Conservation (phyloP, 64 coral and sea anemone genomes). For the Actinia equina region DNA sequence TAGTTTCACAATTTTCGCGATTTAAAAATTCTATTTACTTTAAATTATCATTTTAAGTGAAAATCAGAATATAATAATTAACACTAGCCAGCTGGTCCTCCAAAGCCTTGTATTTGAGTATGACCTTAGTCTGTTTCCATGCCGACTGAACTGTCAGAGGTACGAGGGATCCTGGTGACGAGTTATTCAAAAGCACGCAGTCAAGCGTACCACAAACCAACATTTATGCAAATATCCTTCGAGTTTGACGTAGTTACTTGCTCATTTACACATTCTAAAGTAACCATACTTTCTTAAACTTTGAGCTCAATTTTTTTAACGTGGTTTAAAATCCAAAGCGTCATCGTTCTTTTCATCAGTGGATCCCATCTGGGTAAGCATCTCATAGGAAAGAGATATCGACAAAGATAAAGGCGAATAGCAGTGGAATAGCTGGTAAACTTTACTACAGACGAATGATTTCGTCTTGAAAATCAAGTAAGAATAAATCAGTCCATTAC, state of each 20-base stretch:
- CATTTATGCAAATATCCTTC: neutral
- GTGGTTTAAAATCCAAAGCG: neutral
- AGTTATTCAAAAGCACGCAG: neutral
- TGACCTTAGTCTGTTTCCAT: too few species aligned
- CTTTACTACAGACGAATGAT: conserved; percentile 1
- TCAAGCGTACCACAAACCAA: neutral
- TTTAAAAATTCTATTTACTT: too few species aligned
- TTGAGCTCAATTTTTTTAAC: neutral
- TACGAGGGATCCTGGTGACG: too few species aligned
- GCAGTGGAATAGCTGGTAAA: neutral
- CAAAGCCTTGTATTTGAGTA: too few species aligned
- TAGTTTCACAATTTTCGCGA: too few species aligned
- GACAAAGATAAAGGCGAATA: neutral
- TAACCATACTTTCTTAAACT: neutral
- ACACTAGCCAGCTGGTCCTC: too few species aligned
- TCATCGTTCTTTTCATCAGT: neutral
- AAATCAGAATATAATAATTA: too few species aligned
- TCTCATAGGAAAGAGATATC: neutral
- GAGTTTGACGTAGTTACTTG: neutral
- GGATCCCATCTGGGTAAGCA: neutral
- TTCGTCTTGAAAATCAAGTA: neutral
- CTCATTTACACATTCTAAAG: neutral
- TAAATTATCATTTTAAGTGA: too few species aligned
- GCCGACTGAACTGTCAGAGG: too few species aligned
- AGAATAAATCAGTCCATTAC: neutral